Percentiles rank a stretch among this genome's conserved stretches.
Conservation (phyloP, 2,113 vertebrate genomes). For the Nothoprocta perdicaria region DNA sequence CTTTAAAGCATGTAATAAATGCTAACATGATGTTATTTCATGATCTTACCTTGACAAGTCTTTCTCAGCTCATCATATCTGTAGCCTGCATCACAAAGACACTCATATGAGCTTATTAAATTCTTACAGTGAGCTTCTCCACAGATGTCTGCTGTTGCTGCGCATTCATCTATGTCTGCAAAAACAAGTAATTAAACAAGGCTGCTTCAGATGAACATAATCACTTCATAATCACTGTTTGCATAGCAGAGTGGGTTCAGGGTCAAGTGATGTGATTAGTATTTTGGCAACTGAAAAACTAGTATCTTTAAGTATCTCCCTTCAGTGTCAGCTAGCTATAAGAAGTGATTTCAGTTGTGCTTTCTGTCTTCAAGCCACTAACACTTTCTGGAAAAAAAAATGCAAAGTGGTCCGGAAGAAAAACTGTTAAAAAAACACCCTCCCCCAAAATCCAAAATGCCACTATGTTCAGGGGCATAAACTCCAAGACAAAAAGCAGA, state of each 20-base stretch:
- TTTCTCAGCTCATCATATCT: slow-evolving; percentile 82
- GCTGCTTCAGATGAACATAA: neutral
- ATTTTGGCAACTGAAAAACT: neutral
- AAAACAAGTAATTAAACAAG: slow-evolving; percentile 37
- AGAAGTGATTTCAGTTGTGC: neutral
- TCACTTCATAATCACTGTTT: neutral
- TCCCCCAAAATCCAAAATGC: neutral
- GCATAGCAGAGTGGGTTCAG: neutral
- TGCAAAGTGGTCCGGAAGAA: neutral
- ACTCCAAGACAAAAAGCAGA: neutral
- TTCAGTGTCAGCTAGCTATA: neutral
- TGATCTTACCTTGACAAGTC: slow-evolving; percentile 84
- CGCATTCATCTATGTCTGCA: slow-evolving; percentile 91
- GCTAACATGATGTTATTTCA: neutral
- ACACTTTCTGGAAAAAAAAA: neutral
- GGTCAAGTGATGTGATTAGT: neutral
- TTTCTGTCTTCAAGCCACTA: neutral
- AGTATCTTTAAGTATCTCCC: neutral
- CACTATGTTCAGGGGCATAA: neutral
- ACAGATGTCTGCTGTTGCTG: slow-evolving; percentile 76
- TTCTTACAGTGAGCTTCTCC: slow-evolving; percentile 89
- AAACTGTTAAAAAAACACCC: neutral
- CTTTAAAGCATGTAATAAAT: neutral
- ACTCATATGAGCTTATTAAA: slow-evolving; percentile 83
- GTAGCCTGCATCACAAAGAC: slow-evolving; percentile 87